Percentiles rank a stretch among this genome's conserved stretches.
These are phyloP conservation scores for Phrynocephalus versicolor DNA, from an alignment of 2,113 vertebrate genomes.

Conservation along the genomic window DNA sequence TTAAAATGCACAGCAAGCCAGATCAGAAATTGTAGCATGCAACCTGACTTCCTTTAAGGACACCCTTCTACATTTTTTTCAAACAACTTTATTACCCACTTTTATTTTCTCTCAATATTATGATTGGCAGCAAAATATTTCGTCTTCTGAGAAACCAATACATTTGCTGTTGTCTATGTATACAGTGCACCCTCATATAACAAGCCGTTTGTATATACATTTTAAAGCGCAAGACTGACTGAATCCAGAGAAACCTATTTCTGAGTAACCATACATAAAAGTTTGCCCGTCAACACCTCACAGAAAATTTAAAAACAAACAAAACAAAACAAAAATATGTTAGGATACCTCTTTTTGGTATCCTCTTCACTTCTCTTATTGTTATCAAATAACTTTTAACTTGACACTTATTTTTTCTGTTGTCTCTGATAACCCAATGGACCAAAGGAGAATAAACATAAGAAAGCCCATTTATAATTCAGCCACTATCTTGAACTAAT, in stretches of 20 bases:
- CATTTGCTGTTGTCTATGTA: background rate
- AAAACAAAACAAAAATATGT: background rate
- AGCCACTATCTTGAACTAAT: background rate
- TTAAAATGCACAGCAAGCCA: constrained; percentile 20
- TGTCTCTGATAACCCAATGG: constrained; percentile 30
- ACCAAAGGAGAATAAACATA: constrained; percentile 15
- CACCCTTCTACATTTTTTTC: background rate
- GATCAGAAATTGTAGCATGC: constrained; percentile 34
- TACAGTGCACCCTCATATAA: too few species aligned
- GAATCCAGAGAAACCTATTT: background rate
- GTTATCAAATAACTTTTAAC: constrained; percentile 50
- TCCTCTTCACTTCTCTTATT: constrained; percentile 62
- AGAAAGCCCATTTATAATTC: background rate
- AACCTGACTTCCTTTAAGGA: constrained; percentile 22
- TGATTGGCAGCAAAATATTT: constrained; percentile 2
- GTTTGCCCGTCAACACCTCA: background rate
- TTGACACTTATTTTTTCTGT: constrained; percentile 60
- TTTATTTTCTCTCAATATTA: background rate
- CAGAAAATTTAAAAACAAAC: background rate
- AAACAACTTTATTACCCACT: background rate
- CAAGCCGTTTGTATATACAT: too few species aligned
- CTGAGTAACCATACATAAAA: background rate
- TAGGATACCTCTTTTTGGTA: constrained; percentile 51
- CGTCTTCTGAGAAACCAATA: background rate
- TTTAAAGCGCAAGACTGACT: background rate